Conservation (phyloP, 1,140 invertebrate species). For the Zaprionus davidi region DNA sequence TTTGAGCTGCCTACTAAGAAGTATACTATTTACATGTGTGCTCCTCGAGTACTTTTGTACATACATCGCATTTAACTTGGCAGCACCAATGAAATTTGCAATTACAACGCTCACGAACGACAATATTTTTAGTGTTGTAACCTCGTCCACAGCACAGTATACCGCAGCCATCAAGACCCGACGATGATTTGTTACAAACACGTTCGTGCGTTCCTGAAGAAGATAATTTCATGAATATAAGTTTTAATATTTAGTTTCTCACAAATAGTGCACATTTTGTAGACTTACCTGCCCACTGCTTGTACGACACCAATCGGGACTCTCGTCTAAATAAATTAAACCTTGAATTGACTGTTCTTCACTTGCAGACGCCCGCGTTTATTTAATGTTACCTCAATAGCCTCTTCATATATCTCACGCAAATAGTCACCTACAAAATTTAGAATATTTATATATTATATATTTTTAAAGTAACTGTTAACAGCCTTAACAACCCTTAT, state of each 20-base stretch:
- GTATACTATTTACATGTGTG: slow-evolving; percentile 91
- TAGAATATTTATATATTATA: not conserved
- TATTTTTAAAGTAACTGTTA: not conserved
- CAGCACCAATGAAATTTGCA: slow-evolving; percentile 99
- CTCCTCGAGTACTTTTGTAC: slow-evolving; percentile 90
- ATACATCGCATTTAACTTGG: slow-evolving; percentile 95
- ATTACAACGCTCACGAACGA: slow-evolving; percentile 92
- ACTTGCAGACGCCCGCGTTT: slow-evolving; percentile 91
- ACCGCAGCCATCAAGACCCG: slow-evolving; percentile 92
- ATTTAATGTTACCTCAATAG: slow-evolving; percentile 96
- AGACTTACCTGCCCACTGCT: slow-evolving; percentile 89
- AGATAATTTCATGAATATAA: not conserved
- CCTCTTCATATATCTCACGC: slow-evolving; percentile 95
- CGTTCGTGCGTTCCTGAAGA: slow-evolving; percentile 91
- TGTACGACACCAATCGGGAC: slow-evolving; percentile 92
- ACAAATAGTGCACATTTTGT: too few relatives aligned
- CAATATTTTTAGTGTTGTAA: slow-evolving; percentile 92
- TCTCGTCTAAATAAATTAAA: slow-evolving; percentile 96
- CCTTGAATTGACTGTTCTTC: slow-evolving; percentile 88
- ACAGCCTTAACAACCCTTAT: too few relatives aligned
- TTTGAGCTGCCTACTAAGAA: slow-evolving; percentile 46
- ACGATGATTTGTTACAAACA: slow-evolving; percentile 92
- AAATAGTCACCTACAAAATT: slow-evolving; percentile 90
- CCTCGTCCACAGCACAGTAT: slow-evolving; percentile 93
- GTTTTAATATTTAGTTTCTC: too few relatives aligned